Percentiles rank a stretch among this genome's conserved stretches.
These are phyloP conservation scores for Plectropomus leopardus DNA, from an alignment of 2,113 vertebrate species.

Conservation along the genomic window DNA sequence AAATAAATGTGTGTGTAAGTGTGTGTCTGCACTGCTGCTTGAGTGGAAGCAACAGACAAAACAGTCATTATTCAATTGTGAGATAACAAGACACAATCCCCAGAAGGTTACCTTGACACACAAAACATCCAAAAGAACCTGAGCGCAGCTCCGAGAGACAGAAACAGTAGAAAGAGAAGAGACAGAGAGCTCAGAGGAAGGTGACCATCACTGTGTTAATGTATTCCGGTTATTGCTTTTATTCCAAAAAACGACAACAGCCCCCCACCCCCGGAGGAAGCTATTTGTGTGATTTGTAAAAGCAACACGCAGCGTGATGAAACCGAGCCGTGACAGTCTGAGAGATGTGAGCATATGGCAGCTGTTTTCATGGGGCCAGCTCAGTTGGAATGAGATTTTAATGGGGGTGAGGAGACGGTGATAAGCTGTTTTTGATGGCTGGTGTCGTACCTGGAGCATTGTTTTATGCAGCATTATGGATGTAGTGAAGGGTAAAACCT, in stretches of 20 bases:
- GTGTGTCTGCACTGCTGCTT: constrained; percentile 6
- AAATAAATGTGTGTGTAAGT: constrained; percentile 7
- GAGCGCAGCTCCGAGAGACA: constrained; percentile 9
- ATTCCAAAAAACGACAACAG: background rate
- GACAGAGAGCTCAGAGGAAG: constrained; percentile 17
- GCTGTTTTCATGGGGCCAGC: constrained; percentile 24
- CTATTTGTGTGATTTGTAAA: constrained; percentile 46
- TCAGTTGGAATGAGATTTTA: constrained; percentile 31
- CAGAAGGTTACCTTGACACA: constrained; percentile 72
- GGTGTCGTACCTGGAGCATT: background rate
- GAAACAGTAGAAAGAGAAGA: constrained; percentile 12
- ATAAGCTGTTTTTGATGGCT: constrained; percentile 30
- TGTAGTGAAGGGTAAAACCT: constrained; percentile 4
- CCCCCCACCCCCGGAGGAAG: background rate
- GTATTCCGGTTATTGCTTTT: constrained; percentile 45
- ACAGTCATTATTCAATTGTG: constrained; percentile 55
- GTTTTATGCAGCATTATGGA: constrained; percentile 30
- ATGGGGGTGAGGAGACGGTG: constrained; percentile 18
- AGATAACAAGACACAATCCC: constrained; percentile 47
- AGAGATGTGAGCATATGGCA: background rate
- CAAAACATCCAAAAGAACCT: constrained; percentile 53
- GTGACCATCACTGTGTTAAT: constrained; percentile 32
- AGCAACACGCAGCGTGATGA: constrained; percentile 24
- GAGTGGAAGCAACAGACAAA: constrained; percentile 30
- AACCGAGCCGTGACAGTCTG: background rate